Base-by-base conservation (phyloP, 2,113 vertebrate species). In the Poecilia latipinna region DNA sequence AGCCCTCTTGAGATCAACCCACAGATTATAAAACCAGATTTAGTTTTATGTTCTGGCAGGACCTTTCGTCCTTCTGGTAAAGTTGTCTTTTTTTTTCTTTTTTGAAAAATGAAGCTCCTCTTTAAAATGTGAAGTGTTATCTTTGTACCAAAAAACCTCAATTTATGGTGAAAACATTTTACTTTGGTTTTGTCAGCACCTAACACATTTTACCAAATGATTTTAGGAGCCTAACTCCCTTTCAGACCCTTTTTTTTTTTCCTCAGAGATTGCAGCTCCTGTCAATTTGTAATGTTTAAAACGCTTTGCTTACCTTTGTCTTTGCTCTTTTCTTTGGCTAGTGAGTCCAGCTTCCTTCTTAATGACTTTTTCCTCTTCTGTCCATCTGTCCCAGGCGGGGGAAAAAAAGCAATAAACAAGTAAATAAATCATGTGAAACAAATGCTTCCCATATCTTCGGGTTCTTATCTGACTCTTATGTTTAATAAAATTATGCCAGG, bases 281-380 rank as follows among this genome's bases (percentile, higher is more conserved):
- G 33, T 35, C 33, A 4, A 54, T 54, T 54, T 54, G 4, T 54
- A 54, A 17, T 32, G 31, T 17, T 29, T 15, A 8, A 60, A 74
- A 31, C 69, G 75, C 37, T 64, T 12, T 42, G 3, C 83, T 85
- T 95, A 98, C 97, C 97, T 98, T 95, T 97, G 90, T 98, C 97
- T 95, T 95, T 97, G 83, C 96, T 97, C 93, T 97, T 98, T 93
- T 98, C 97, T 82, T 98, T 98, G 54, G 95, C 95, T 15, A 98
- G 91, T 11, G 97, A 97, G 90, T 98, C 97, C 95, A 98, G 92
- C 95, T 98, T 98, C 95, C 97, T 97, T 92, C 97, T 94, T 90
- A 98, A 90, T 0, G 97, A 98, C 87, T 98, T 98, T 94, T 98
- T 98, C 92, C 97, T 95, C 93, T 98, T 98, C 89, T 98, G 96